Evolutionary conservation across 1,140 invertebrate genomes (phyloP).

Genomic region (Stegodyphus dumicola): DNA sequence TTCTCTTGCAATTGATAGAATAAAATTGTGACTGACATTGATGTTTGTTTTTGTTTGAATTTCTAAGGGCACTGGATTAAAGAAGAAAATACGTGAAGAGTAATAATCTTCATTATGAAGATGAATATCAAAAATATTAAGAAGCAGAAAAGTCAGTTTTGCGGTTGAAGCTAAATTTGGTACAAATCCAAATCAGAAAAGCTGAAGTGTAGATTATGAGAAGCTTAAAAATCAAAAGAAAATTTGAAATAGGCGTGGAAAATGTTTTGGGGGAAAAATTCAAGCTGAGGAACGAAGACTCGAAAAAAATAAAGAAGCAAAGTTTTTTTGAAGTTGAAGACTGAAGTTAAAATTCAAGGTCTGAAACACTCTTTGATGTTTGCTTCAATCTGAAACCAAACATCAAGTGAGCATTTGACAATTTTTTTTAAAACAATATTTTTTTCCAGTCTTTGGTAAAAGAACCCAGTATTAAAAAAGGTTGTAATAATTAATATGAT

Average conservation of each 20-base stretch:
- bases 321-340: conserved; percentile 56
- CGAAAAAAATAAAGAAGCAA: conserved; percentile 18
- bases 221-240: conserved; percentile 17
- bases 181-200: conserved; percentile 8
- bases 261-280: conserved; percentile 12
- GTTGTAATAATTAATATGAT: too few species aligned
- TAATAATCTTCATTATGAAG: conserved; percentile 49
- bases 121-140: conserved; percentile 39
- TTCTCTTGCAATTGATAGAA: conserved; percentile 43
- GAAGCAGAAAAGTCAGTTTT: conserved; percentile 40
- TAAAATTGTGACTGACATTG: conserved; percentile 54
- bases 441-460: not conserved
- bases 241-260: conserved; percentile 13
- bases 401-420: conserved; percentile 54
- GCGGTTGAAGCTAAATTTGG: conserved; percentile 19
- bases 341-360: conserved; percentile 28
- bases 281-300: conserved; percentile 36
- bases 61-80: conserved; percentile 53
- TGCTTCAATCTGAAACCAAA: conserved; percentile 53
- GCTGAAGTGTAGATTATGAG: conserved; percentile 36
- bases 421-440: conserved; percentile 1
- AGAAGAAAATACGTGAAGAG: conserved; percentile 48
- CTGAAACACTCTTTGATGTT: conserved; percentile 54
- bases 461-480: not conserved
- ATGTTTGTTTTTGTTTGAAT: conserved; percentile 60